Percentiles rank a stretch among this genome's conserved stretches.
phyloP scores from a whole-genome alignment of 2,113 vertebrate species.

The Porphyrio hochstetteri region DNA sequence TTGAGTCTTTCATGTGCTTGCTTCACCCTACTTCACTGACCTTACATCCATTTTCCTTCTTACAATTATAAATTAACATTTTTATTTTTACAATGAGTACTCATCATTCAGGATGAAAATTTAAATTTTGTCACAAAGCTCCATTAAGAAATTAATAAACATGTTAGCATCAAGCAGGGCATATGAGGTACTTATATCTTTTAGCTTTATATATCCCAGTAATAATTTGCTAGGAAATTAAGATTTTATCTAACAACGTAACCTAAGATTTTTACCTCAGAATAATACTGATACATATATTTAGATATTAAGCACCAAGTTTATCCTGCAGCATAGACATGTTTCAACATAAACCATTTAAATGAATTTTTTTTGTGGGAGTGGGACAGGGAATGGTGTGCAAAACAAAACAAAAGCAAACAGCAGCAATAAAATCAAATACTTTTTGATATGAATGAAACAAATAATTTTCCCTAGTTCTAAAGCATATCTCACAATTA shows the following conservation, averaged over 20 bases:
- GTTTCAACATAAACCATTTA: not conserved
- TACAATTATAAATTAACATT: not conserved
- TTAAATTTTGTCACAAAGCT: not conserved
- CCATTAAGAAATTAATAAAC: not conserved
- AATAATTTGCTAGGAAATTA: not conserved
- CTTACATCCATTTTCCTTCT: not conserved
- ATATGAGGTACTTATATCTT: accelerated
- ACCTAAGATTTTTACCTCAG: not conserved
- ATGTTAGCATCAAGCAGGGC: not conserved
- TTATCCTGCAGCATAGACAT: not conserved
- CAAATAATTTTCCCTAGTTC: not conserved
- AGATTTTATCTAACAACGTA: not conserved
- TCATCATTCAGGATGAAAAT: not conserved
- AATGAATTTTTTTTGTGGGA: not conserved
- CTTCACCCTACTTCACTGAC: not conserved
- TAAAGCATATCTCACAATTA: not conserved
- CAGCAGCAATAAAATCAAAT: not conserved
- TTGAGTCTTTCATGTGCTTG: not conserved
- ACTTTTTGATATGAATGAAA: not conserved
- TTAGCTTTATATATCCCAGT: not conserved
- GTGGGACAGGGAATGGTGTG: accelerated
- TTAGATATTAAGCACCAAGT: not conserved
- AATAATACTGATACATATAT: not conserved
- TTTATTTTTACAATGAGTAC: not conserved
- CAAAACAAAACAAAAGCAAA: not conserved